Evolutionary conservation across 2,113 vertebrate species (phyloP).

Genomic region (Elanoides forficatus): DNA sequence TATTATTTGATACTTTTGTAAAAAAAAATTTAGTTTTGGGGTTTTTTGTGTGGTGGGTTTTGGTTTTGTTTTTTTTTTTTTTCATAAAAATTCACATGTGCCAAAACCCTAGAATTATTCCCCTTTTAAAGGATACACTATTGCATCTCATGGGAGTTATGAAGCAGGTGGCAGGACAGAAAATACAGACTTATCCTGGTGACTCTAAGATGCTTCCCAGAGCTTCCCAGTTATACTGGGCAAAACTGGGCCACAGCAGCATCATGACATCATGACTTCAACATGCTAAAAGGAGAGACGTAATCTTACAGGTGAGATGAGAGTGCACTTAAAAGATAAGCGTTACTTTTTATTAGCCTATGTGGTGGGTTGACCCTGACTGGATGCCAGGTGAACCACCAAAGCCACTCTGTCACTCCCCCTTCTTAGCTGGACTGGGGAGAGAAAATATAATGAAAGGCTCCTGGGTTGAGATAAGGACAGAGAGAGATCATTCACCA

Average conservation of each 20-base stretch:
- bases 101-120: not conserved
- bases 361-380: rapidly evolving
- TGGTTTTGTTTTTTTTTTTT: not conserved
- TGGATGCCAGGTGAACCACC: rapidly evolving
- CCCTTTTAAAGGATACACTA: not conserved
- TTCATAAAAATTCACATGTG: not conserved
- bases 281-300: not conserved
- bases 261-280: not conserved
- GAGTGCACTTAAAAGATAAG: not conserved
- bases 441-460: too few relatives aligned
- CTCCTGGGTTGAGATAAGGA: too few relatives aligned
- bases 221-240: not conserved
- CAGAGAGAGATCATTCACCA: too few relatives aligned
- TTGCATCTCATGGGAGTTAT: too few relatives aligned
- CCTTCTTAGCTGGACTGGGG: not conserved
- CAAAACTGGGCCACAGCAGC: not conserved
- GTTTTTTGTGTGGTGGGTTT: too few relatives aligned
- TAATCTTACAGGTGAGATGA: not conserved
- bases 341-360: not conserved
- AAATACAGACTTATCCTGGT: not conserved
- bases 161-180: not conserved
- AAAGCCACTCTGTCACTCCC: not conserved
- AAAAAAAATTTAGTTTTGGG: not conserved
- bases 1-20: not conserved
- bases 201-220: not conserved